Evolutionary conservation across 2,888 invertebrate genomes (phyloP), one percentile per base, ranked within the genome.

Genomic region (Rapana venosa): DNA sequence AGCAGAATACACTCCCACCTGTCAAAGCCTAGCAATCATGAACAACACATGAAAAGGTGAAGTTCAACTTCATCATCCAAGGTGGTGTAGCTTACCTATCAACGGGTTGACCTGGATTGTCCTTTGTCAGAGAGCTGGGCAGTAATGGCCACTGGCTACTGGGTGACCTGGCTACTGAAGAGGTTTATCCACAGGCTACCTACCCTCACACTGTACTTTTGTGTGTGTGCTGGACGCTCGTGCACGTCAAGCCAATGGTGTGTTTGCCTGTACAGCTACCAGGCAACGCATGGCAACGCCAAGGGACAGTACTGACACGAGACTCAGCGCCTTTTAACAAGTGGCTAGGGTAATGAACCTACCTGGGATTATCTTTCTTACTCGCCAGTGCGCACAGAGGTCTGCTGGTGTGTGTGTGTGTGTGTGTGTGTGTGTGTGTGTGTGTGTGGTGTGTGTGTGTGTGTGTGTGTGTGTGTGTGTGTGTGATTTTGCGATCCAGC

Each of bases 271-370:
- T 58, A 84, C 83, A 70, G 93, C 92, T 94, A 93, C 94, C 89
- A 93, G 92, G 94, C 92, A 93, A 94, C 94, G 92, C 93, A 90
- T 92, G 92, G 94, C 94, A 94, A 94, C 94, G 74, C 56, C 84
- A 89, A 90, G 92, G 91, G 90, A 86, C 90, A 90, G 88, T 47
- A 84, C 85, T 81, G 85, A 26, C n/a, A n/a, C 30, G 84, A 26
- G 30, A 6, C 58, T n/a, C 58, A 11, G 32, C 35, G 79, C 26
- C 26, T 32, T 22, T 83, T 32, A 79, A 79, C 0, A 56, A 47
- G 13, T 84, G 26, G 20, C 66, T 17, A 26, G 17, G 26, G 47
- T 47, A 47, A 47, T 47, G 47, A 47, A 47, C 47, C 47, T 47
- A 47, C 13, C 26, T 83, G 5, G 81, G 81, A 47, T 83, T 83